Base-by-base conservation (phyloP, 2,113 vertebrate genomes). In the Tyto alba region DNA sequence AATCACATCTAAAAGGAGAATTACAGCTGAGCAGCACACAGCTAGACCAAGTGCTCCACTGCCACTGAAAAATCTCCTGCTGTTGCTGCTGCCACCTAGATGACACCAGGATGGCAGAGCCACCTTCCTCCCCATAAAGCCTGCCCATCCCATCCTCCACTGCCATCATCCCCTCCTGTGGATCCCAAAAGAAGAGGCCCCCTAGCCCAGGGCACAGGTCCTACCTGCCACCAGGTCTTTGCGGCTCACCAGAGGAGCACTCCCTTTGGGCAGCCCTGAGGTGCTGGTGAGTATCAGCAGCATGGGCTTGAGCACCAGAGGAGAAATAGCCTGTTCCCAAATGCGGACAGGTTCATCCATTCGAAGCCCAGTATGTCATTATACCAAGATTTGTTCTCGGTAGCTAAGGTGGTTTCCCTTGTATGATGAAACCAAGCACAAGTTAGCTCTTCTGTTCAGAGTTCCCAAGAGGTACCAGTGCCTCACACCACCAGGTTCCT, bases 281-380 rank as follows among this genome's bases (percentile, higher is more conserved):
- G 19, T 66, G 59, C 55, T 78, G 72, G 5, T 26, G 30, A 50
- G 3, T 63, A 19, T 59, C 48, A 50, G 50, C 22, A 67, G 23
- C 4, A 2, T 19, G 12, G 26, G 13, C 5, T n/a, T 50, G 55
- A 55, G 23, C 10, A 56, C 7, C n/a, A 0, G n/a, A 0, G 34
- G 11, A 25, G 22, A 60, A 63, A 21, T 13, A 47, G 16, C 32
- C 15, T 43, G 20, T 48, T 88, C 59, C 38, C 19, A 56, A 29
- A 50, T 9, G 21, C 11, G 16, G 62, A 43, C 2, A 2, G 10
- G 32, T 22, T 56, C 22, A 56, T 56, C 23, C 21, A 18, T 32
- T 23, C 6, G 1, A 40, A 75, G 30, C 50, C 73, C 63, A 64
- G 40, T 1, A 0, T 64, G 55, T 40, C 40, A 4, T 63, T 47